Evolutionary conservation across 2,113 vertebrate species (phyloP), one percentile per base, ranked within the genome.

Genomic region (Merops nubicus): DNA sequence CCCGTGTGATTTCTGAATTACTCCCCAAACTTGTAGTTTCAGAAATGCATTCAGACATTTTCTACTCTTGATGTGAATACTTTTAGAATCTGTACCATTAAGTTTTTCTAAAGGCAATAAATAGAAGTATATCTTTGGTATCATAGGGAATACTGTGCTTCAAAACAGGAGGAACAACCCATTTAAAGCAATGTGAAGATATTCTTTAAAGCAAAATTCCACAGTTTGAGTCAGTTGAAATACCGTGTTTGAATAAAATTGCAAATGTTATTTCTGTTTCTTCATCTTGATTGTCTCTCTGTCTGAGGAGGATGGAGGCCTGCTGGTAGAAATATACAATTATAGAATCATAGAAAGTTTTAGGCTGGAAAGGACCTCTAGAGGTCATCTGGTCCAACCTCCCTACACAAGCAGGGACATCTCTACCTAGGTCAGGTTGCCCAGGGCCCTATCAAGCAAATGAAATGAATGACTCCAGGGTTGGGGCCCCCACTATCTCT

Each of bases 91-190:
- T 53, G 22, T 74, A 85, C 34, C 23, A 74, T 63, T 69, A 67
- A 88, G n/a, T 69, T 94, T 91, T 95, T 85, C 51, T 78, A 68
- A 82, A 92, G 60, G 59, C 68, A 90, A 83, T 90, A 94, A 93
- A 88, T 88, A 94, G 74, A 93, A 89, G 48, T 42, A 38, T 42
- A 83, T 78, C 51, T 90, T 88, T 88, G 76, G 53, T 60, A 80
- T 96, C 64, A 57, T 12, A 90, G 79, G 85, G 75, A 90, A 80
- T 90, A 77, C 38, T 51, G 38, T 59, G 26, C 40, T 93, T 88
- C 68, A 70, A 95, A 95, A 93, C 73, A 54, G 28, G 31, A 88
- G 60, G 60, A 90, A 87, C 76, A 96, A 18, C 2, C 7, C 34
- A 53, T 93, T 81, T 92, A 48, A 77, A 89, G 36, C 21, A 89